Conservation (phyloP, 1,140 invertebrate genomes). For the Magallana gigas region DNA sequence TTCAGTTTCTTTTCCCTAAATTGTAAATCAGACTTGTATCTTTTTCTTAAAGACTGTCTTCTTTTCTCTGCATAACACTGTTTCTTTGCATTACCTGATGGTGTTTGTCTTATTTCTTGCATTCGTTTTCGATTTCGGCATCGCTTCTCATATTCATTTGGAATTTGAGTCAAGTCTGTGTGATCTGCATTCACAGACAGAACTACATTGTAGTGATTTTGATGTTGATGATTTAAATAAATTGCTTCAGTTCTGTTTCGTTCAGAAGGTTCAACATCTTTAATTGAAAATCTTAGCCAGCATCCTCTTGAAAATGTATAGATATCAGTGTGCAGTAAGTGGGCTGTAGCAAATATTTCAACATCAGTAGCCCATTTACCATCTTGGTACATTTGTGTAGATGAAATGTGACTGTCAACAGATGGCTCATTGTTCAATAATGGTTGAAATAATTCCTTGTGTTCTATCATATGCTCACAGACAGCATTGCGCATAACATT, state of each 20-base stretch:
- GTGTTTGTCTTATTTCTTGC: neutral
- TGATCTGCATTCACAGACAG: neutral
- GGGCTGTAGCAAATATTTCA: conserved; percentile 19
- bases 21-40: neutral
- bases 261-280: neutral
- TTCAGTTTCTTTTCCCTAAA: neutral
- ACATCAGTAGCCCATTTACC: conserved; percentile 31
- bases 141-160: neutral
- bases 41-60: neutral
- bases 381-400: conserved; percentile 6
- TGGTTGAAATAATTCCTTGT: neutral
- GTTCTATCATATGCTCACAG: neutral
- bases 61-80: neutral
- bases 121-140: neutral
- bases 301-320: neutral
- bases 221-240: neutral
- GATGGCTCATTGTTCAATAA: neutral
- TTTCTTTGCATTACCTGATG: neutral
- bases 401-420: neutral
- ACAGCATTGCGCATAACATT: neutral
- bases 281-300: conserved; percentile 28
- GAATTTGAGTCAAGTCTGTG: neutral
- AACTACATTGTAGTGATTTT: conserved; percentile 36
- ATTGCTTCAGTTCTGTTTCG: neutral
- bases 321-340: conserved; percentile 12